phyloP scores from a whole-genome alignment of 2,797 vertebrate genomes.

The Poliocrania exsul region DNA sequence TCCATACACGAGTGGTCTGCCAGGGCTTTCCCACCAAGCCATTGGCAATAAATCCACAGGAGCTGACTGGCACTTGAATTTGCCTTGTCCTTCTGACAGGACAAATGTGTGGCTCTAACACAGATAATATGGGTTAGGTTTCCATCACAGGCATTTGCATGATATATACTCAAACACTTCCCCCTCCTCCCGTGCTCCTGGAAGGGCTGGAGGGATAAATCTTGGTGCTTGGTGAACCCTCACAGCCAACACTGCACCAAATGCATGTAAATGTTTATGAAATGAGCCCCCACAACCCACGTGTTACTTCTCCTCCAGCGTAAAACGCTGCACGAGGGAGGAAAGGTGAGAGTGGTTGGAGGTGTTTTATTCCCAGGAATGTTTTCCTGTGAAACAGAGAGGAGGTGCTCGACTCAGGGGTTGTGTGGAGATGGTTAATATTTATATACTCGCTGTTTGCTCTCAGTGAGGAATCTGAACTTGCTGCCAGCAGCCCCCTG shows the following conservation, averaged over 20 bases:
- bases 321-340: background rate
- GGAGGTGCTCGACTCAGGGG: background rate
- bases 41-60: background rate
- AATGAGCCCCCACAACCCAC: background rate
- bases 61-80: background rate
- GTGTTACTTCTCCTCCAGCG: background rate
- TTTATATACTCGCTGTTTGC: background rate
- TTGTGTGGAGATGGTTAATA: rapidly evolving
- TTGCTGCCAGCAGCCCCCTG: conserved; percentile 42
- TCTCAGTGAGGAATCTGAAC: background rate
- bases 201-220: conserved; percentile 24
- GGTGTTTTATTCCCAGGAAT: background rate
- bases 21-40: background rate
- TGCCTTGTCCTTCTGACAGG: conserved; percentile 11
- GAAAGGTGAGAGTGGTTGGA: background rate
- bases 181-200: background rate
- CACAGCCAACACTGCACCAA: background rate
- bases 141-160: conserved; percentile 1
- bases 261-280: background rate
- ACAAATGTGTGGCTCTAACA: background rate
- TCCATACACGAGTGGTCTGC: background rate
- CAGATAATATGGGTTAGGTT: conserved; percentile 1
- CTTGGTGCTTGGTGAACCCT: background rate
- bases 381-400: background rate
- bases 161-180: background rate